Evolutionary conservation across 2,888 invertebrate genomes (phyloP).

Genomic region (Temnothorax rugatulus): DNA sequence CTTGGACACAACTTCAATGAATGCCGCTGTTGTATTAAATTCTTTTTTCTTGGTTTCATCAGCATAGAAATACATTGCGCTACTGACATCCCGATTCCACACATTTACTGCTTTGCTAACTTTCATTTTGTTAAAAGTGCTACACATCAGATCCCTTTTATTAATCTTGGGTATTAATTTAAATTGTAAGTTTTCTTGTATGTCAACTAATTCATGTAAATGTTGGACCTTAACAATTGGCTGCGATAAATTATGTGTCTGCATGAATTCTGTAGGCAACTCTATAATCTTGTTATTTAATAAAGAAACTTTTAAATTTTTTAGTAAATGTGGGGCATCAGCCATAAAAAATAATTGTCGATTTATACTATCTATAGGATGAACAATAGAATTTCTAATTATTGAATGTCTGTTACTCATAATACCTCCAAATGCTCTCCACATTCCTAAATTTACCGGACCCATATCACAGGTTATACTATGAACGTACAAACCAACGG

Average conservation of each 20-base stretch:
- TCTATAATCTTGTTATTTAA: conserved; percentile 36
- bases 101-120: background rate
- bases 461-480: conserved; percentile 59
- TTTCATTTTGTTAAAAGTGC: background rate
- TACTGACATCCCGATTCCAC: background rate
- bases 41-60: background rate
- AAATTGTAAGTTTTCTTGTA: conserved; percentile 47
- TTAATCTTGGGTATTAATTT: conserved; percentile 52
- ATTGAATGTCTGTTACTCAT: background rate
- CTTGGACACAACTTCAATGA: background rate
- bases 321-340: conserved; percentile 31
- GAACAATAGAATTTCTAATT: conserved; percentile 19
- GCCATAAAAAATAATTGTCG: conserved; percentile 12
- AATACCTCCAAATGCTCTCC: conserved; percentile 48
- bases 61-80: background rate
- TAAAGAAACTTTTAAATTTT: conserved; percentile 11
- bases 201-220: conserved; percentile 38
- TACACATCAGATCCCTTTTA: background rate
- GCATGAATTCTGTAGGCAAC: conserved; percentile 8
- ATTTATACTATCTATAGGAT: conserved; percentile 18
- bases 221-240: conserved; percentile 13
- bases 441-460: conserved; percentile 56
- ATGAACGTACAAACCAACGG: conserved; percentile 46
- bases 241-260: conserved; percentile 18
- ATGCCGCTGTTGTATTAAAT: background rate